These are phyloP conservation scores for Dryobota labecula DNA, from an alignment of 2,888 invertebrate species.

Conservation along the genomic window DNA sequence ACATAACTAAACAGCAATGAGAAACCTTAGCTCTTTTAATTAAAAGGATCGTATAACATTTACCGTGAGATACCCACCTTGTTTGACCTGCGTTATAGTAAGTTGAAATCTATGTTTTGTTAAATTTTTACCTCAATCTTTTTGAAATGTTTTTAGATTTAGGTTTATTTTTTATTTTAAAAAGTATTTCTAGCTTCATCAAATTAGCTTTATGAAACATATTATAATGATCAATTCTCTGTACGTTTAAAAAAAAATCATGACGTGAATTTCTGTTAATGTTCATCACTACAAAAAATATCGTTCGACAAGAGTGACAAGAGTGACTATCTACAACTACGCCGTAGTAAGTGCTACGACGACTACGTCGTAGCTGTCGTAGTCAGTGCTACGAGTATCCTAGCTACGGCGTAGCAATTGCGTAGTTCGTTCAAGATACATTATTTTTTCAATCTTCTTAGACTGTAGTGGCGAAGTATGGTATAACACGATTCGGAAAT, in stretches of 20 bases:
- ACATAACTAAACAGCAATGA: neutral
- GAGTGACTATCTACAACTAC: neutral
- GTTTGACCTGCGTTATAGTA: neutral
- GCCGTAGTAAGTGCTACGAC: neutral
- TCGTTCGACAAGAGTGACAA: neutral
- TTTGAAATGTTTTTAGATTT: neutral
- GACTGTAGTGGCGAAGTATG: no score
- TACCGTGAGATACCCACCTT: neutral
- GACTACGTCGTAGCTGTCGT: no score
- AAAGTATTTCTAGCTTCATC: neutral
- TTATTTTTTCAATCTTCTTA: neutral
- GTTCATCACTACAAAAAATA: neutral
- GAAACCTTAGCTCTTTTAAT: neutral
- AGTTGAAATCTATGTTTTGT: neutral
- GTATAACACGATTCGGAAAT: no score
- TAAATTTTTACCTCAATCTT: no score
- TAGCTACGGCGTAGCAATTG: constrained; percentile 12
- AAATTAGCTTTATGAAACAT: neutral
- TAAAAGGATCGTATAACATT: neutral
- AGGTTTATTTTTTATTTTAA: neutral
- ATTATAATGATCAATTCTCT: neutral
- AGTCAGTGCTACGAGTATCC: neutral
- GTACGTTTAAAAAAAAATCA: neutral
- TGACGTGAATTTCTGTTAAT: neutral
- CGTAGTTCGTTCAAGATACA: neutral